A percentile compares a stretch with the other conserved stretches of the same genome.
These are phyloP conservation scores for Drosophila pegasa DNA, from an alignment of 2,888 invertebrate species.

Conservation along the genomic window DNA sequence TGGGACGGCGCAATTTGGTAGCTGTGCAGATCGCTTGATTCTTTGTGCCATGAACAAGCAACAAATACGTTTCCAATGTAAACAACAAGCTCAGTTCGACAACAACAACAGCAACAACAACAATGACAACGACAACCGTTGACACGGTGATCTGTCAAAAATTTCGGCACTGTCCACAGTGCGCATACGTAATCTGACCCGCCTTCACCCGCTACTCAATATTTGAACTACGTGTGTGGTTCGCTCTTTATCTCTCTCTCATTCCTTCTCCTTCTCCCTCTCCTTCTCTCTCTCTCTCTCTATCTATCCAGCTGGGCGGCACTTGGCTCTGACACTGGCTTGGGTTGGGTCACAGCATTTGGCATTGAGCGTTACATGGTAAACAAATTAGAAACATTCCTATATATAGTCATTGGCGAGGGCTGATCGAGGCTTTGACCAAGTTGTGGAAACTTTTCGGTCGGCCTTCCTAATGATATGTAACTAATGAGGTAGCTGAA, in stretches of 20 bases:
- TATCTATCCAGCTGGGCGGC: conserved; percentile 37
- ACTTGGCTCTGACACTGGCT: conserved; percentile 16
- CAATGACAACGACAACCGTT: conserved; percentile 54
- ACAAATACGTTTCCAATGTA: conserved; percentile 51
- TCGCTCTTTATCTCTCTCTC: not conserved
- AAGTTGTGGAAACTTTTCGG: not conserved
- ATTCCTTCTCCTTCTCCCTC: not conserved
- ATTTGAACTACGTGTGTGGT: conserved; percentile 43
- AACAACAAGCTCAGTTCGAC: conserved; percentile 46
- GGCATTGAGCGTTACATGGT: conserved; percentile 43
- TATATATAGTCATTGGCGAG: conserved; percentile 15
- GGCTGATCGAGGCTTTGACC: conserved; percentile 21
- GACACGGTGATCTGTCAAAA: conserved; percentile 73
- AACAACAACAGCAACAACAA: conserved; percentile 13
- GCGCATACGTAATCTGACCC: conserved; percentile 35
- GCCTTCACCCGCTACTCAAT: conserved; percentile 13
- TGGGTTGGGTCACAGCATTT: conserved; percentile 32
- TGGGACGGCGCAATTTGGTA: conserved; percentile 39
- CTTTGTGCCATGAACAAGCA: conserved; percentile 39
- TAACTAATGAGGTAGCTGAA: not conserved
- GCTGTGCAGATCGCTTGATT: conserved; percentile 25
- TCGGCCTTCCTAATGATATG: not conserved
- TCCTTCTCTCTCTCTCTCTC: not conserved
- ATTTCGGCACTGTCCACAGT: conserved; percentile 57
- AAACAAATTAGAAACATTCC: conserved; percentile 36